Evolutionary conservation across 2,888 invertebrate species (phyloP).

Genomic region (Amphipoea oculea): DNA sequence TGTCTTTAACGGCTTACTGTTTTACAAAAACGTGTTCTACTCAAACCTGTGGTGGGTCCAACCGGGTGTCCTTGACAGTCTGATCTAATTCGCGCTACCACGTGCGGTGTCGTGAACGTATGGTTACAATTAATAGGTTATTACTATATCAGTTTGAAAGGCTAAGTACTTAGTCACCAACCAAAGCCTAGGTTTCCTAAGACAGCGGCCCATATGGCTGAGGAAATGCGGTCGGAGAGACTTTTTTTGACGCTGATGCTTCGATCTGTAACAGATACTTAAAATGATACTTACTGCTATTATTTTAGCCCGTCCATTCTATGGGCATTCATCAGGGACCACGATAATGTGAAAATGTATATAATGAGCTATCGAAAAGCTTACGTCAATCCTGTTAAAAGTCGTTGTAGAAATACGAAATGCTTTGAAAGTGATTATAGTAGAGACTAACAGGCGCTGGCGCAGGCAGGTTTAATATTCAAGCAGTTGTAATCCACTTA

Average conservation of each 20-base stretch:
- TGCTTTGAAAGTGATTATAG: neutral
- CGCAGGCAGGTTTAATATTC: too few species aligned
- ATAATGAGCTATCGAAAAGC: neutral
- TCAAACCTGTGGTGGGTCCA: conserved; percentile 32
- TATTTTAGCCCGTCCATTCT: neutral
- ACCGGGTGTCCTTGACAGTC: conserved; percentile 60
- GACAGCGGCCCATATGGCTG: neutral
- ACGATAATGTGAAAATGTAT: neutral
- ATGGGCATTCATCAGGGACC: neutral
- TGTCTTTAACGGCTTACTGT: conserved; percentile 45
- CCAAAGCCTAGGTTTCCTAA: conserved; percentile 6
- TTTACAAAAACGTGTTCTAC: conserved; percentile 52
- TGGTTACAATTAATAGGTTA: conserved; percentile 26
- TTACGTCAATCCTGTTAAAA: neutral
- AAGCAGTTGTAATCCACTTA: neutral
- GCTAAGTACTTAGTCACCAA: conserved; percentile 30
- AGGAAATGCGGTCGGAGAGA: too few species aligned
- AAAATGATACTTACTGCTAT: neutral
- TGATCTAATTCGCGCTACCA: conserved; percentile 52
- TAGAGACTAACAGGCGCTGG: conserved; percentile 1
- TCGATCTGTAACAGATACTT: neutral
- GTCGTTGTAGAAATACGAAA: neutral
- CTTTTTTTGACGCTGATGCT: too few species aligned
- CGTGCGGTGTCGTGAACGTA: conserved; percentile 50
- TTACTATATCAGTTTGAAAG: conserved; percentile 34